Percentiles rank a stretch among this genome's conserved stretches.
Conservation (phyloP, 2,113 vertebrate species). For the Bagarius yarrelli region DNA sequence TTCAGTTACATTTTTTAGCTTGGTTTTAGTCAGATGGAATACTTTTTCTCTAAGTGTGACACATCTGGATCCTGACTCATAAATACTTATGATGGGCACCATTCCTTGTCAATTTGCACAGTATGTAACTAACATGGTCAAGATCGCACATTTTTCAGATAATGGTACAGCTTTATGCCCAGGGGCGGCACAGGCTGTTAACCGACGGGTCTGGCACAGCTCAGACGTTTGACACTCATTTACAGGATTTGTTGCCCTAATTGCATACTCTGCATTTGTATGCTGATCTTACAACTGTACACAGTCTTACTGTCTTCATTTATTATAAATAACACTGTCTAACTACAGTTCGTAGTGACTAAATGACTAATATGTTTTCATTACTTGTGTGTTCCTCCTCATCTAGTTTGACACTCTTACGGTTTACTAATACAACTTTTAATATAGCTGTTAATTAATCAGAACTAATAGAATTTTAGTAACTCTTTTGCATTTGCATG, state of each 20-base stretch:
- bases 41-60: not conserved
- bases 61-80: not conserved
- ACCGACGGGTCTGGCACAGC: not conserved
- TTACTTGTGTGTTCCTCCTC: not conserved
- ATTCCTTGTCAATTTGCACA: not conserved
- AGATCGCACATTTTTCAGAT: not conserved
- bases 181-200: not conserved
- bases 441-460: conserved; percentile 1
- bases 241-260: conserved; percentile 2
- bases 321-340: not conserved
- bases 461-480: not conserved
- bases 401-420: not conserved
- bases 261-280: not conserved
- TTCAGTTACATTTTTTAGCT: too few species aligned
- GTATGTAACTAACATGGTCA: not conserved
- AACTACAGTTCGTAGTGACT: not conserved
- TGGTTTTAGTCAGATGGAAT: not conserved
- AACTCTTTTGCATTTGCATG: not conserved
- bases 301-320: conserved; percentile 1
- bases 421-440: conserved; percentile 9
- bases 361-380: not conserved
- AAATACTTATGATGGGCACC: not conserved
- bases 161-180: not conserved
- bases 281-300: not conserved
- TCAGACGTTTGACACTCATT: not conserved